Conservation (phyloP, 1,140 invertebrate genomes). For the Acromyrmex charruanus region DNA sequence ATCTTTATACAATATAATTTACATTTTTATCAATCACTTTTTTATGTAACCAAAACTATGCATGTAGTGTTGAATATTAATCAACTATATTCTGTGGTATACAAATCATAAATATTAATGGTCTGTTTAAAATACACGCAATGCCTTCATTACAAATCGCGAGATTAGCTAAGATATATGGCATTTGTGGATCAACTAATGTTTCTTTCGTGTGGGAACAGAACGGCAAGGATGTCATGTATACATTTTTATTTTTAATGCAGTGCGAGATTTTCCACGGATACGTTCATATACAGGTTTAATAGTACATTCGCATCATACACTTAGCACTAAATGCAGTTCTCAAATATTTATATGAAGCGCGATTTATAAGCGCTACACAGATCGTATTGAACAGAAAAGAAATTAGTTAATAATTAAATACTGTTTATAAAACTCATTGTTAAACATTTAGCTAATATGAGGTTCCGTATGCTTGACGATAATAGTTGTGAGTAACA, state of each 20-base stretch:
- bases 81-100: constrained; percentile 11
- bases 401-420: constrained; percentile 21
- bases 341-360: constrained; percentile 11
- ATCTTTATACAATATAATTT: constrained; percentile 24
- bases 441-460: constrained; percentile 1
- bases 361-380: constrained; percentile 15
- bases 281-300: neutral
- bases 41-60: constrained; percentile 5
- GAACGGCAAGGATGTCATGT: constrained; percentile 19
- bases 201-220: constrained; percentile 30
- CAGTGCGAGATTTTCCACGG: neutral
- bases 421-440: neutral
- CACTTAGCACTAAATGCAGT: constrained; percentile 9
- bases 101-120: constrained; percentile 42
- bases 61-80: constrained; percentile 24
- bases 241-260: constrained; percentile 38
- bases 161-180: constrained; percentile 31
- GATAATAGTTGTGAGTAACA: constrained; percentile 19
- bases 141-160: constrained; percentile 41
- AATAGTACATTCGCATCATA: constrained; percentile 20
- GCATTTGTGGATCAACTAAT: constrained; percentile 7
- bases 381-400: neutral
- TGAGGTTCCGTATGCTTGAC: constrained; percentile 22
- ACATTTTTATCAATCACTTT: constrained; percentile 38
- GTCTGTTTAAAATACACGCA: constrained; percentile 14